Percentiles rank a stretch among this genome's conserved stretches.
These are phyloP conservation scores for Planococcus citri DNA, from an alignment of 1,140 invertebrate species.

Conservation along the genomic window DNA sequence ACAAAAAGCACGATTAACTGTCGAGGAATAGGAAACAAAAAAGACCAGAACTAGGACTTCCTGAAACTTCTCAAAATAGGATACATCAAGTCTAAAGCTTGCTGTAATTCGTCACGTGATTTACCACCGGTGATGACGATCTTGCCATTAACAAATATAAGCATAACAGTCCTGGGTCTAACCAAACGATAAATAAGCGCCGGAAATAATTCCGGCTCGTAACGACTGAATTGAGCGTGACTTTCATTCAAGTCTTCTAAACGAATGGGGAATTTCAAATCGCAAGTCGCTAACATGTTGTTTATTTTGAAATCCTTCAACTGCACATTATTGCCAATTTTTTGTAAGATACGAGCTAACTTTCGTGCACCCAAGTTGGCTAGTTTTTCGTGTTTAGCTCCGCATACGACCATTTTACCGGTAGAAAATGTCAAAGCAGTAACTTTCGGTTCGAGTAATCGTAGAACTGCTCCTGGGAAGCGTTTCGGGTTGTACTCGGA, in stretches of 20 bases:
- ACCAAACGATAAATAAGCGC: conserved; percentile 97
- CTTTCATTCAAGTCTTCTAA: conserved; percentile 87
- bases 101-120: conserved; percentile 10
- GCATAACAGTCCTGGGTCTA: conserved; percentile 82
- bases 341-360: conserved; percentile 96
- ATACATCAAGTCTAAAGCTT: conserved; percentile 18
- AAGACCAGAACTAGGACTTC: not conserved
- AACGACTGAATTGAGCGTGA: conserved; percentile 91
- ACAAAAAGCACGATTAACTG: too few relatives aligned
- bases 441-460: conserved; percentile 88
- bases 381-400: conserved; percentile 90
- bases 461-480: conserved; percentile 97
- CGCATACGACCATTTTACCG: conserved; percentile 98
- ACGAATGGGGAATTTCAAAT: conserved; percentile 93
- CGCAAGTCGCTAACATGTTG: conserved; percentile 97
- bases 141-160: conserved; percentile 98
- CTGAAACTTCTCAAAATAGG: conserved; percentile 14
- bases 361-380: conserved; percentile 88
- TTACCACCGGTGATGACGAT: conserved; percentile 72
- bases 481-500: conserved; percentile 97
- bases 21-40: too few relatives aligned
- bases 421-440: conserved; percentile 96
- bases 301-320: conserved; percentile 88
- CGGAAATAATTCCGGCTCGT: conserved; percentile 87
- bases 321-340: conserved; percentile 42